Evolutionary conservation across 2,888 invertebrate species (phyloP).

Genomic region (Drosophila parthenogenetica): DNA sequence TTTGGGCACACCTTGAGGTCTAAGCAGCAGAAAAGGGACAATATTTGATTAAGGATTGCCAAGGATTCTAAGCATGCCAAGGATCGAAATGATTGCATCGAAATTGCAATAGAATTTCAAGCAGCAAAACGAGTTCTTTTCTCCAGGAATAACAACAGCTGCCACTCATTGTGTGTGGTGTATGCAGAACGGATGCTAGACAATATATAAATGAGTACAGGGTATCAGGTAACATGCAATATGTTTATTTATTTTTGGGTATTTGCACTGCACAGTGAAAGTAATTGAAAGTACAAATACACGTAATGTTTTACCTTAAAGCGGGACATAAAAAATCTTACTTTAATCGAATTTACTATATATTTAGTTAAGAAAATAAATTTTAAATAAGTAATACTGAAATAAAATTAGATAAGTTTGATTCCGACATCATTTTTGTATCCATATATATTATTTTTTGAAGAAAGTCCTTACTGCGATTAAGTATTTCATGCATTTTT

Average conservation of each 20-base stretch:
- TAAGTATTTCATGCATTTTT: too few species aligned
- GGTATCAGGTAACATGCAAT: slow-evolving; percentile 59
- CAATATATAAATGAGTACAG: slow-evolving; percentile 16
- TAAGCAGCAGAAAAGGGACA: slow-evolving; percentile 33
- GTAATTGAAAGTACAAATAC: slow-evolving; percentile 35
- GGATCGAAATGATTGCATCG: slow-evolving; percentile 55
- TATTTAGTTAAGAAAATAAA: too few species aligned
- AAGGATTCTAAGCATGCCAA: slow-evolving; percentile 18
- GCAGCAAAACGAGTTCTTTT: slow-evolving; percentile 39
- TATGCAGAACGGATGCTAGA: slow-evolving; percentile 55
- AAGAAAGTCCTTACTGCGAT: too few species aligned
- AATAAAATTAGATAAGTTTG: too few species aligned
- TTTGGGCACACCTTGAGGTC: slow-evolving; percentile 56
- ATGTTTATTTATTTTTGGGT: slow-evolving; percentile 51
- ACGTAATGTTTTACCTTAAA: too few species aligned
- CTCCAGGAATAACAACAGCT: slow-evolving; percentile 40
- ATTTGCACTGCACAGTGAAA: slow-evolving; percentile 62
- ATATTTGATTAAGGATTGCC: slow-evolving; percentile 53
- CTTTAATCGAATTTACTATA: too few species aligned
- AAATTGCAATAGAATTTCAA: slow-evolving; percentile 65
- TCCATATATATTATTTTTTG: too few species aligned
- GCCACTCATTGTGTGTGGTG: slow-evolving; percentile 42
- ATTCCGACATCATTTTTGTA: too few species aligned
- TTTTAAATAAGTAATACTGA: too few species aligned
- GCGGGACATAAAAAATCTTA: too few species aligned